Conservation (phyloP, 2,888 invertebrate genomes). For the Drosophila infuscata region DNA sequence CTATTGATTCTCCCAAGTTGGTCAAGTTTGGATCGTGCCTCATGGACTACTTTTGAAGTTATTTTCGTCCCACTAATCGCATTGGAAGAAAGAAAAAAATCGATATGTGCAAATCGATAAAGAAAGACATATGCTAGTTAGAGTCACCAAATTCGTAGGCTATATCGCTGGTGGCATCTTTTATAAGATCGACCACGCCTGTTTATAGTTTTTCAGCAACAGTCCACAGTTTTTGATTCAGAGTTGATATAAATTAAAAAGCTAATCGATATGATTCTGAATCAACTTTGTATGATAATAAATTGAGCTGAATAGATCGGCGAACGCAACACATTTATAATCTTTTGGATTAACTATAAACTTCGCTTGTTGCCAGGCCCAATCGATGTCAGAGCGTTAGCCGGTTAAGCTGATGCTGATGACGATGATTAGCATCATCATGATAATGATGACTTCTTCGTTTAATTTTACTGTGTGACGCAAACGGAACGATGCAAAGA, state of each 20-base stretch:
- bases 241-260: not conserved
- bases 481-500: not conserved
- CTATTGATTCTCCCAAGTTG: no score
- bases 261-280: not conserved
- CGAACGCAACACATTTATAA: not conserved
- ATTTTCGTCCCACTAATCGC: no score
- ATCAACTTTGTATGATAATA: not conserved
- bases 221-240: not conserved
- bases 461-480: constrained; percentile 2
- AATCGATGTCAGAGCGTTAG: constrained; percentile 3
- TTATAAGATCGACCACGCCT: not conserved
- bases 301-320: not conserved
- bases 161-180: not conserved
- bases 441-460: not conserved
- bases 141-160: not conserved
- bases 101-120: not conserved
- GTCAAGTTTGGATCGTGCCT: no score
- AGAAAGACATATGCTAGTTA: not conserved
- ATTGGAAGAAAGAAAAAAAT: not conserved
- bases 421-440: not conserved
- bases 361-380: constrained; percentile 2
- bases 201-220: no score
- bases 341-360: not conserved
- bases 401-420: constrained; percentile 12
- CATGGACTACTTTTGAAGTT: no score